Evolutionary conservation across 2,888 invertebrate genomes (phyloP).

Genomic region (Eurois occulta): DNA sequence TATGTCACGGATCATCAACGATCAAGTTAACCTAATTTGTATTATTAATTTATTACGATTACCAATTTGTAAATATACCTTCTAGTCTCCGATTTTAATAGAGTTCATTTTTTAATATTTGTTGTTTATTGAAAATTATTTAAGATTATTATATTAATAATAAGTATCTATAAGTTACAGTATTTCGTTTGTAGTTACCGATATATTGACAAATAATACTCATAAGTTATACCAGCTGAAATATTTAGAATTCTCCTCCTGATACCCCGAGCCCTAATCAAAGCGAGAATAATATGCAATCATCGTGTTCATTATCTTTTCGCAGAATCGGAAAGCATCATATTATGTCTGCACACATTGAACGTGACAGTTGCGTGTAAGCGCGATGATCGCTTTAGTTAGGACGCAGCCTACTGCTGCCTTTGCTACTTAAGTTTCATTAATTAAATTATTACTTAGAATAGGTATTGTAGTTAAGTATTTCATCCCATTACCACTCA

Average conservation of each 20-base stretch:
- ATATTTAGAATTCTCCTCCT: not conserved
- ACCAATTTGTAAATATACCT: conserved; percentile 74
- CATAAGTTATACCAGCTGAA: not conserved
- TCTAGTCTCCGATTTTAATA: conserved; percentile 73
- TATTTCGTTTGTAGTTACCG: conserved; percentile 53
- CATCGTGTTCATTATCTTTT: not conserved
- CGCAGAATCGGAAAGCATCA: not conserved
- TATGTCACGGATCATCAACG: conserved; percentile 13
- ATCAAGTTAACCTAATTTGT: conserved; percentile 21
- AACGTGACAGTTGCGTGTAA: not conserved
- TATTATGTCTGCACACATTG: too few relatives aligned
- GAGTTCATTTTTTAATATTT: conserved; percentile 7
- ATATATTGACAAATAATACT: not conserved
- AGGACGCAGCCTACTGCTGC: not conserved
- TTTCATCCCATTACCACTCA: conserved; percentile 67
- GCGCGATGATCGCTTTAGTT: not conserved
- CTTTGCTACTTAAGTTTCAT: not conserved
- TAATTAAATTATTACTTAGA: conserved; percentile 1
- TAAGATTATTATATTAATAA: conserved; percentile 1
- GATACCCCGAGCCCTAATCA: not conserved
- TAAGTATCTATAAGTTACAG: conserved; percentile 15
- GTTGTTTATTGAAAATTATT: not conserved
- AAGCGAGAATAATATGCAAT: not conserved
- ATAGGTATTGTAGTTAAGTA: not conserved
- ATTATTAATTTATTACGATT: conserved; percentile 44